Base-by-base conservation (phyloP, 35 echinoderm and acorn worm genomes). In the Diadema setosum region DNA sequence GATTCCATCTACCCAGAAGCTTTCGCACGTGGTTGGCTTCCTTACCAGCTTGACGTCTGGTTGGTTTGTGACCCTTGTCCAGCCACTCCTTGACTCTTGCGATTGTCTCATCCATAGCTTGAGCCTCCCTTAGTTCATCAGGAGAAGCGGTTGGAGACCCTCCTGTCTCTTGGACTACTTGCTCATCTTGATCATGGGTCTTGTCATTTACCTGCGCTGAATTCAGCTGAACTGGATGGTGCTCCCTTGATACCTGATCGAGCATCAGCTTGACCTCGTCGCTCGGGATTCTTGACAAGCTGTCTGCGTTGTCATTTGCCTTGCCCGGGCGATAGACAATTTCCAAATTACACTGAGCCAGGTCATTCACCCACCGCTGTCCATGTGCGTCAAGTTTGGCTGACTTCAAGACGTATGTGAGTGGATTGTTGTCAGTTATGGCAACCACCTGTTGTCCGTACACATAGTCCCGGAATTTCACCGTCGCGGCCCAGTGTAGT, bases 331-430 rank as follows among this genome's bases (percentile, higher is more conserved):
- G 26, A 36, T 63, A 90, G 64, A 39, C 80, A 11, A 93, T 73
- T 36, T 80, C 86, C 7, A 93, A 84, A 0, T 93, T 58, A 65
- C 70, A 93, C 30, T 76, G 31, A 3, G 91, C 40, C 5, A 88
- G 57, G 24, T 70, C 85, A 42, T 49, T 73, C 11, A 93, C 39
- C 85, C 91, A 93, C 0, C 91, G 52, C 20, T 93, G 91, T 26
- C 84, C 32, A 31, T 58, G 43, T 6, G 91, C 80, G 42, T 93
- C 90, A 26, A 87, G 57, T 27, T 93, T 93, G 8, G 84, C 90
- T 25, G 83, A 32, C 1, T 65, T 48, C 48, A 65, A 35, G 3
- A 93, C 90, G 69, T 93, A 93, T 32, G 69, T 67, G 3, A 93
- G 45, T 32, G 85, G 90, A 69, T 93, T 87, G 45, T 64, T 93